A percentile compares a stretch with the other conserved stretches of the same genome.
These are phyloP conservation scores for Neodiprion fabricii DNA, from an alignment of 1,140 invertebrate species.

Conservation along the genomic window DNA sequence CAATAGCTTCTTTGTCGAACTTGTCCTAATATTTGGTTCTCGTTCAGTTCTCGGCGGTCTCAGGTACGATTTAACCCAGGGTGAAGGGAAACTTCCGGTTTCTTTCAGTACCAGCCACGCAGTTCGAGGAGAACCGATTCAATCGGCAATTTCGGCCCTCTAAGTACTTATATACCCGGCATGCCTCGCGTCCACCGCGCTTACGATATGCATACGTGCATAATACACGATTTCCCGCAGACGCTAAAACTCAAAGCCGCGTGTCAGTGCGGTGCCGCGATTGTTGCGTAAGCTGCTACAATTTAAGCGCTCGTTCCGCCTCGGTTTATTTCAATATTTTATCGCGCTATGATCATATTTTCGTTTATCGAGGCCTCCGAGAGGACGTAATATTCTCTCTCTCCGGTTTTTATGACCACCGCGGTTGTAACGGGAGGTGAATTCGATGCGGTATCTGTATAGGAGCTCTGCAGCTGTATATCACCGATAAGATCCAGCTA, in stretches of 20 bases:
- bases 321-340: not conserved
- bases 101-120: not conserved
- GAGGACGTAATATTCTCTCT: not conserved
- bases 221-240: not conserved
- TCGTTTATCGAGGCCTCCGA: not conserved
- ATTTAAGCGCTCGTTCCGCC: not conserved
- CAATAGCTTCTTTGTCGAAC: not conserved
- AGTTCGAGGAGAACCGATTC: not conserved
- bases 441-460: no score
- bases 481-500: no score
- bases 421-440: no score
- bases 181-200: not conserved
- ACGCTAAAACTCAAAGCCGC: not conserved
- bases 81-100: not conserved
- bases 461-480: no score
- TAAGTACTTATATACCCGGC: not conserved
- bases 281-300: not conserved
- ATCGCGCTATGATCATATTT: not conserved
- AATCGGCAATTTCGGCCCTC: not conserved
- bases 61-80: not conserved
- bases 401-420: not conserved
- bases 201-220: not conserved
- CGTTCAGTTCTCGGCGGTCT: not conserved
- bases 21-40: slow-evolving; percentile 1
- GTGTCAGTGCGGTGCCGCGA: not conserved